These are phyloP conservation scores for Sus cebifrons DNA, from an alignment of 2,797 vertebrate genomes.

Conservation along the genomic window DNA sequence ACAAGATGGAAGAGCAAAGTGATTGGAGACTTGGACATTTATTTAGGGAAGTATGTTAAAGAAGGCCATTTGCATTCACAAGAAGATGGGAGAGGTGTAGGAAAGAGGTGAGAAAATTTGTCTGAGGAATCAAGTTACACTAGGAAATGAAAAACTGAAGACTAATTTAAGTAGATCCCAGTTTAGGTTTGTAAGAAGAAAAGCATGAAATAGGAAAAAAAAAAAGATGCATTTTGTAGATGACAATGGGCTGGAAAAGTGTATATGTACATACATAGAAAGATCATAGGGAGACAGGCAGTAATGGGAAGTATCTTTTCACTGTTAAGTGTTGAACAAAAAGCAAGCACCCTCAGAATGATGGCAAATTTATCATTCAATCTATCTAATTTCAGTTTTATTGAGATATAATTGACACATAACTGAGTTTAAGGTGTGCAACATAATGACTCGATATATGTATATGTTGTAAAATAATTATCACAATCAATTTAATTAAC, in stretches of 20 bases:
- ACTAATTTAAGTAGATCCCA: background rate
- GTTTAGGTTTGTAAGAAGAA: slow-evolving; percentile 43
- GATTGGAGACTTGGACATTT: background rate
- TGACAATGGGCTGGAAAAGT: slow-evolving; percentile 17
- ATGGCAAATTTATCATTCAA: slow-evolving; percentile 9
- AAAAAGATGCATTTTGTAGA: background rate
- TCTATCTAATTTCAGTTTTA: background rate
- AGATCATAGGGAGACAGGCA: background rate
- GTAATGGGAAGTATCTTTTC: background rate
- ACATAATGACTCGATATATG: background rate
- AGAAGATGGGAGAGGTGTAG: background rate
- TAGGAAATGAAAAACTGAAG: background rate
- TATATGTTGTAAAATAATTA: background rate
- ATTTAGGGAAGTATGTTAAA: too few species aligned
- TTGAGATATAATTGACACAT: background rate
- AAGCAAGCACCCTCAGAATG: background rate
- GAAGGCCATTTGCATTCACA: background rate
- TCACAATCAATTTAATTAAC: background rate
- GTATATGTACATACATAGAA: background rate
- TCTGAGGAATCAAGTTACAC: background rate
- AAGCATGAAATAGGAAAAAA: background rate
- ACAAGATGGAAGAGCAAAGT: background rate
- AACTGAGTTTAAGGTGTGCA: background rate
- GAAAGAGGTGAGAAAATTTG: background rate
- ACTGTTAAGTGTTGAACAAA: background rate